Percentiles rank a stretch among this genome's conserved stretches.
These are phyloP conservation scores for Nasonia giraulti DNA, from an alignment of 1,140 invertebrate genomes.

Conservation along the genomic window DNA sequence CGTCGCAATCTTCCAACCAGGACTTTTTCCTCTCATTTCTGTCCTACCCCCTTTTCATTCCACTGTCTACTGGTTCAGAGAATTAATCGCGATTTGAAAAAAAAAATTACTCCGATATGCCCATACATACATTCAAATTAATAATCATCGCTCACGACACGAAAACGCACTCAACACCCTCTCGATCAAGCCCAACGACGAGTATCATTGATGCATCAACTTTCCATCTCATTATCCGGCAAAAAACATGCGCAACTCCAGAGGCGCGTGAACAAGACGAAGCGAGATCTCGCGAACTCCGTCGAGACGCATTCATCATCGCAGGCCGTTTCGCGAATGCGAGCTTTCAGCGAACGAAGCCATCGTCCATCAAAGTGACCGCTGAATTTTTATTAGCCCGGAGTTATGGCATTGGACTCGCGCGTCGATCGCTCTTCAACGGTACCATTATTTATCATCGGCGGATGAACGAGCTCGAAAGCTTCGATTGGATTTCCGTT, in stretches of 20 bases:
- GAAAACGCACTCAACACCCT: too few relatives aligned
- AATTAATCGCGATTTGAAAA: background rate
- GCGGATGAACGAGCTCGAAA: background rate
- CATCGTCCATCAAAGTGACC: background rate
- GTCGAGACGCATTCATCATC: constrained; percentile 3
- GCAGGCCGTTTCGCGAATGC: background rate
- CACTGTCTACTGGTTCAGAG: background rate
- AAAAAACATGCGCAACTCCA: too few relatives aligned
- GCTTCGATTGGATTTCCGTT: background rate
- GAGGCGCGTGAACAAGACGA: too few relatives aligned
- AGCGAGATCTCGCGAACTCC: background rate
- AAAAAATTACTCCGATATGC: too few relatives aligned
- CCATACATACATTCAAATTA: too few relatives aligned
- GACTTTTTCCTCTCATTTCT: constrained; percentile 20
- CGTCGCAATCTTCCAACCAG: constrained; percentile 23
- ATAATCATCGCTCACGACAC: too few relatives aligned
- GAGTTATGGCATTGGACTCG: too few relatives aligned
- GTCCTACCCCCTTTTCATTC: background rate
- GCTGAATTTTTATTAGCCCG: constrained; percentile 9
- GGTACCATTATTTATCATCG: too few relatives aligned
- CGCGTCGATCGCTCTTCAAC: too few relatives aligned
- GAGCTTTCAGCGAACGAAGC: too few relatives aligned
- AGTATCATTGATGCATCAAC: background rate
- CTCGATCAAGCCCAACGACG: too few relatives aligned
- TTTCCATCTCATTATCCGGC: background rate